Conservation (phyloP, 2,888 invertebrate genomes). For the Gymnosoma rotundatum region DNA sequence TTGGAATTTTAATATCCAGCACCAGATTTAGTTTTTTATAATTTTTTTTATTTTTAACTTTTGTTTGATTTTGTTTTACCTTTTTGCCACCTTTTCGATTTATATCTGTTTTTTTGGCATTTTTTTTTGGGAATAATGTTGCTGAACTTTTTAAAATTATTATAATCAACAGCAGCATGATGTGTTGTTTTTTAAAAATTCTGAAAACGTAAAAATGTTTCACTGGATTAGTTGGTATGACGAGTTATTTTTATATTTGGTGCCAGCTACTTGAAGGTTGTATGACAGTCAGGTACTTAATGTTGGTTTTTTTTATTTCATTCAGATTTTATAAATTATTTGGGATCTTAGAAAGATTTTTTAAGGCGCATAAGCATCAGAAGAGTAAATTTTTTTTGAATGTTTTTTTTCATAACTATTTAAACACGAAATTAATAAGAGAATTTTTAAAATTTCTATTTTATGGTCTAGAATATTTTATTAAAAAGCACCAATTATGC, state of each 20-base stretch:
- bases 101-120: constrained; percentile 3
- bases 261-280: constrained; percentile 9
- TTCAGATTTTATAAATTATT: constrained; percentile 48
- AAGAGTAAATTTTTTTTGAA: too few species aligned
- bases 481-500: too few species aligned
- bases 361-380: background rate
- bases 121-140: background rate
- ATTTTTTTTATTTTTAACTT: background rate
- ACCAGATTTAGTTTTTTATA: too few species aligned
- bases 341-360: constrained; percentile 55
- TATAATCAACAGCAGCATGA: constrained; percentile 35
- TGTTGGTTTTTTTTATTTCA: constrained; percentile 13
- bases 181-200: constrained; percentile 41
- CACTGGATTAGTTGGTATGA: constrained; percentile 12
- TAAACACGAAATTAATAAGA: too few species aligned
- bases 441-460: too few species aligned
- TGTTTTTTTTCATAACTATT: too few species aligned
- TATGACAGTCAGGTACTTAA: constrained; percentile 38
- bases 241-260: background rate
- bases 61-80: constrained; percentile 2
- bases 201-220: constrained; percentile 31
- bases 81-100: background rate
- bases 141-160: constrained; percentile 12
- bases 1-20: constrained; percentile 56
- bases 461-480: too few species aligned